Conservation (phyloP, 2,797 vertebrate species). For the Fringilla coelebs region DNA sequence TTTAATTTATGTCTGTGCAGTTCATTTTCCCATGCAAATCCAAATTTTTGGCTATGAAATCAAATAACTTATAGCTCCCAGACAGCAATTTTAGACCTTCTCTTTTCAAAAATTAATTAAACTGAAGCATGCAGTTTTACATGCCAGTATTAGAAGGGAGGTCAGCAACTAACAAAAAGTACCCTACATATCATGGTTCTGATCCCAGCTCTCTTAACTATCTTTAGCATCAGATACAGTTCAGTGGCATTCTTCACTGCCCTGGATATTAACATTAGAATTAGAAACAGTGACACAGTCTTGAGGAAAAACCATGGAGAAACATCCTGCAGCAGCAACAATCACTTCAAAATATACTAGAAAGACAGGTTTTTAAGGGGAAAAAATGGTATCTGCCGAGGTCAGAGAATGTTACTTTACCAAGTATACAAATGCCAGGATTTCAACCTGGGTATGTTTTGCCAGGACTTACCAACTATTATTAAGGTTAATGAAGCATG, state of each 20-base stretch:
- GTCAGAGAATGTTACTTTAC: not conserved
- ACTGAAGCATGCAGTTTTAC: not conserved
- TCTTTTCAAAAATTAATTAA: conserved; percentile 20
- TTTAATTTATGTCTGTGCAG: not conserved
- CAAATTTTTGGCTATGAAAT: not conserved
- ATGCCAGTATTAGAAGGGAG: not conserved
- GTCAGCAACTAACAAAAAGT: not conserved
- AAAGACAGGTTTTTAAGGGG: not conserved
- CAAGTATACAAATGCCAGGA: not conserved
- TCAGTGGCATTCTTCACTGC: not conserved
- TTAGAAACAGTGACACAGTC: not conserved
- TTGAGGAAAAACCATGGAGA: not conserved
- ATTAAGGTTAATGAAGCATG: not conserved
- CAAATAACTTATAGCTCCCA: not conserved
- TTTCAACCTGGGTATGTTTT: not conserved
- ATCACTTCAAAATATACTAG: not conserved
- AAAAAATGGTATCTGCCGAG: not conserved
- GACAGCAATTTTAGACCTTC: not conserved
- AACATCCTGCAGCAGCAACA: not conserved
- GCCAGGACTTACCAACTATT: not conserved
- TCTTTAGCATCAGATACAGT: not conserved
- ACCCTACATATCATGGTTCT: not conserved
- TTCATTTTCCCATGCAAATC: conserved; percentile 22
- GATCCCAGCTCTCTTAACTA: not conserved
- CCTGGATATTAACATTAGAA: not conserved